These are phyloP conservation scores for Dendrocincla tyrannina DNA, from an alignment of 2,797 vertebrate genomes.

Conservation along the genomic window DNA sequence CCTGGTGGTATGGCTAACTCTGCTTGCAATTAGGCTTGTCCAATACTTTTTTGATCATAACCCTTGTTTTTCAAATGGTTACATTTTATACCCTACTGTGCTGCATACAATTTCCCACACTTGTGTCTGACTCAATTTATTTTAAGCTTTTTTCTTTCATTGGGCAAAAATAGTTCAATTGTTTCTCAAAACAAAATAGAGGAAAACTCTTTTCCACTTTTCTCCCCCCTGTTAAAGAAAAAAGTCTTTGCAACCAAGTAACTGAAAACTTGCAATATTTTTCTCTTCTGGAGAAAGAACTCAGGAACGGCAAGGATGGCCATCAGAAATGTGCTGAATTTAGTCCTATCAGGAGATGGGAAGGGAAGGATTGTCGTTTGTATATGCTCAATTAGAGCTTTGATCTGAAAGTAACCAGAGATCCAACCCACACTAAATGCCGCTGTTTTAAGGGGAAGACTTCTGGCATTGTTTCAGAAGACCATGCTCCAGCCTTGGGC, in stretches of 20 bases:
- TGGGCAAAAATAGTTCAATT: slow-evolving; percentile 6
- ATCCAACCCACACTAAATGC: neutral
- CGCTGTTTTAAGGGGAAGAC: neutral
- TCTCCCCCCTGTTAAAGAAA: neutral
- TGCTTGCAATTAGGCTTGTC: neutral
- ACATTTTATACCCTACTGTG: neutral
- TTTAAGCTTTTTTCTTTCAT: neutral
- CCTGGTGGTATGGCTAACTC: neutral
- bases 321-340: neutral
- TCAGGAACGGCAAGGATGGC: neutral
- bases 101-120: neutral
- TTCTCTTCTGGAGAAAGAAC: neutral
- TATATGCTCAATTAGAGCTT: neutral
- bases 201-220: neutral
- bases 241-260: neutral
- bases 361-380: neutral
- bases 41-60: neutral
- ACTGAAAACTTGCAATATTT: neutral
- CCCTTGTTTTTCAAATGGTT: neutral
- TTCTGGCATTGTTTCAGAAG: neutral
- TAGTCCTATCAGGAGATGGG: neutral
- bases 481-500: neutral
- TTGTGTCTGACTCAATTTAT: neutral
- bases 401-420: neutral
- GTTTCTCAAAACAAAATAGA: neutral